Conservation (phyloP, 2,113 vertebrate genomes). For the Uria aalge region DNA sequence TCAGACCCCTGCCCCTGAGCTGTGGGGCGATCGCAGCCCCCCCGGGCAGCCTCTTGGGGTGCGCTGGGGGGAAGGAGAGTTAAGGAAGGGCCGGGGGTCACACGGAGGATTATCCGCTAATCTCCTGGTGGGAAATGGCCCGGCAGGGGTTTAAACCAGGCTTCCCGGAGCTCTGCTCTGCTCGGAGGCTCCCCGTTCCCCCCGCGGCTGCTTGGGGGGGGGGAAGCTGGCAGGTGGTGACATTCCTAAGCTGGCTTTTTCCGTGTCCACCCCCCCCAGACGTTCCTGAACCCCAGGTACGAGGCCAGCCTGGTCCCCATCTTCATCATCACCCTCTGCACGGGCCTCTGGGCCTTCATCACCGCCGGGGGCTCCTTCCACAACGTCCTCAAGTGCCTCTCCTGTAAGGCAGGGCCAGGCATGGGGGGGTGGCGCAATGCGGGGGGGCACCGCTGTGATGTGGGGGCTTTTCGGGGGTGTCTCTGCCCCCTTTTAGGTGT, state of each 20-base stretch:
- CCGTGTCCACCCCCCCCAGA: conserved; percentile 37
- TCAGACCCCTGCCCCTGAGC: not conserved
- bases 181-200: not conserved
- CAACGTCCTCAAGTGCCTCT: conserved; percentile 74
- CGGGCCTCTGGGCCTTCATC: conserved; percentile 76
- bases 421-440: not conserved
- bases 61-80: too few species aligned
- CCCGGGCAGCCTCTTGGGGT: not conserved
- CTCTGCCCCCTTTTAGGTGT: not conserved
- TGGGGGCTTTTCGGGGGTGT: not conserved
- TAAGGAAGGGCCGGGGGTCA: not conserved
- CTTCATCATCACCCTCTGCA: conserved; percentile 72
- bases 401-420: conserved; percentile 64
- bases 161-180: fast-evolving
- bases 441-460: not conserved
- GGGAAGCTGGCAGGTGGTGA: not conserved
- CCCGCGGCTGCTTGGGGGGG: fast-evolving
- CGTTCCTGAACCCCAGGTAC: conserved; percentile 78
- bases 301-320: conserved; percentile 76
- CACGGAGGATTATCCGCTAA: not conserved
- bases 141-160: not conserved
- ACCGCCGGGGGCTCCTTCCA: conserved; percentile 73
- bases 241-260: fast-evolving
- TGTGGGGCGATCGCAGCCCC: not conserved
- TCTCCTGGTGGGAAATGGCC: not conserved